Conservation (phyloP, 1,140 invertebrate genomes). For the Anthonomus grandis region DNA sequence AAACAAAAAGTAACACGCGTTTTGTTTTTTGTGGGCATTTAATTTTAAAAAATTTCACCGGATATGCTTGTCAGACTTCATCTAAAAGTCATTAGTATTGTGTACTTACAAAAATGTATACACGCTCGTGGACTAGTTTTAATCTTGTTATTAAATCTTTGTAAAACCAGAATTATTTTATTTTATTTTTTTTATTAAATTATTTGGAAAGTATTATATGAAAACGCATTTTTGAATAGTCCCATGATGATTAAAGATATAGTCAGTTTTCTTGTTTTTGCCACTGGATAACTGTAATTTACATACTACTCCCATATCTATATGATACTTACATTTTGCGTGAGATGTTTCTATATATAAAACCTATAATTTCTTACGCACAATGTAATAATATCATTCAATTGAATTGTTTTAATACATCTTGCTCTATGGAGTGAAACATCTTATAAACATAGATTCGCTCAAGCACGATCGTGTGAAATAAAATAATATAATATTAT, state of each 20-base stretch:
- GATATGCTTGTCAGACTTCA: conserved; percentile 24
- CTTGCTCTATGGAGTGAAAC: conserved; percentile 3
- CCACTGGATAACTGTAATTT: no score
- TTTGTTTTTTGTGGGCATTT: no score
- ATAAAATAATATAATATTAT: neutral
- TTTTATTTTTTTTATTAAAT: no score
- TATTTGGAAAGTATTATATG: no score
- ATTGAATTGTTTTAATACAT: neutral
- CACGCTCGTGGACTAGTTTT: conserved; percentile 15
- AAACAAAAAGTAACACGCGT: no score
- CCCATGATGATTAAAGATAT: no score
- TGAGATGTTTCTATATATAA: neutral
- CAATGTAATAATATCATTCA: neutral
- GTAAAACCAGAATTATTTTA: neutral
- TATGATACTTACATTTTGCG: no score
- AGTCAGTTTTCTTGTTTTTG: no score
- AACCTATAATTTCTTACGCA: neutral
- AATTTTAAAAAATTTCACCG: conserved; percentile 26
- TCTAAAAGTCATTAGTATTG: conserved; percentile 22
- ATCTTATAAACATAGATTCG: no score
- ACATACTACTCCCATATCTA: no score
- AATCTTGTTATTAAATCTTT: conserved; percentile 16
- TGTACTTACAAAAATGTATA: conserved; percentile 11
- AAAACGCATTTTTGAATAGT: no score
- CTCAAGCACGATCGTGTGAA: no score